Evolutionary conservation across 53 echinoderm and acorn worm species (phyloP).

Genomic region (Temnopleurus reevesii): DNA sequence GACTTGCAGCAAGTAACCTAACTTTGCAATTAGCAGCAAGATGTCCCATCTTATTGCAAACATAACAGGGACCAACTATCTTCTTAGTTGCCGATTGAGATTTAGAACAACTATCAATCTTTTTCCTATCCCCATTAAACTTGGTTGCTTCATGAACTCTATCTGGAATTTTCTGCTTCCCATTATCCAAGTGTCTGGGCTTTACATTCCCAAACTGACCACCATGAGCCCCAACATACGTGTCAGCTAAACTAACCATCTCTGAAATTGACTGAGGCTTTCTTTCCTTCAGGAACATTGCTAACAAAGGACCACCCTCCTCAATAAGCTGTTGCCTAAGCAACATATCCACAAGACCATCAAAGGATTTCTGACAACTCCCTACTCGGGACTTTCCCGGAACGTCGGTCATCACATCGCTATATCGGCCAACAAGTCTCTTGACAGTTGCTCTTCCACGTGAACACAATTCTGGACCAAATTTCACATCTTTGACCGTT

Average conservation of each 20-base stretch:
- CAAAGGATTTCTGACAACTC: too few species aligned
- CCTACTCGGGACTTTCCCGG: neutral
- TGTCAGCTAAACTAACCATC: neutral
- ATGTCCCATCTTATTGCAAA: neutral
- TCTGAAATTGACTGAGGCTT: neutral
- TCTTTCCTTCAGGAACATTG: neutral
- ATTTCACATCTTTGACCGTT: too few species aligned
- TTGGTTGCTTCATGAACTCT: neutral
- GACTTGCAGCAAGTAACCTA: neutral
- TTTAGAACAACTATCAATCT: neutral
- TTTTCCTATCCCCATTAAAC: neutral
- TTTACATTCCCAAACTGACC: neutral
- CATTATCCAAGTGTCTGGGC: neutral
- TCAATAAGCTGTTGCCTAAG: too few species aligned
- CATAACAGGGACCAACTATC: neutral
- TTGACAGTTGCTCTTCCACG: rapidly evolving
- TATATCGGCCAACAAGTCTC: too few species aligned
- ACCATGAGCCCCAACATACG: neutral
- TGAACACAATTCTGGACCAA: too few species aligned
- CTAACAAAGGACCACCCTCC: neutral
- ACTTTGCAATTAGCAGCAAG: neutral
- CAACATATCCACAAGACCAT: too few species aligned
- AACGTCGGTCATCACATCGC: neutral
- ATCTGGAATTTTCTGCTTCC: neutral
- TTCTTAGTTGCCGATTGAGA: neutral